A percentile compares a stretch with the other conserved stretches of the same genome.
Evolutionary conservation across 2,888 invertebrate genomes (phyloP).

Genomic region (Chrysomela aeneicollis): DNA sequence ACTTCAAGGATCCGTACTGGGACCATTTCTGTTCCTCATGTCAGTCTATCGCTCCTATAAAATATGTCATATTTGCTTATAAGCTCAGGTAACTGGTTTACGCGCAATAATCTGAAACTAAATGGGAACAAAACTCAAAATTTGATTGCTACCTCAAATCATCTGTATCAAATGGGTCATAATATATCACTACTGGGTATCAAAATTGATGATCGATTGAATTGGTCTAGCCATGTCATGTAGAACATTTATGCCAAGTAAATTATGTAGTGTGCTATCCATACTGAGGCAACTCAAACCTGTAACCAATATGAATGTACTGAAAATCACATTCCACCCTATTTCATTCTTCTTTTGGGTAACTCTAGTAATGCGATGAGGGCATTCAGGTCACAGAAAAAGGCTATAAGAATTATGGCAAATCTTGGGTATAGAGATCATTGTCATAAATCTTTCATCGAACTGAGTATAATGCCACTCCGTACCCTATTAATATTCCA

Average conservation of each 20-base stretch:
- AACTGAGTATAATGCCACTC: neutral
- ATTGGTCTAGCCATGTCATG: conserved; percentile 1
- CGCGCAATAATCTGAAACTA: too few relatives aligned
- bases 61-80: neutral
- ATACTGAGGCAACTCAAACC: too few relatives aligned
- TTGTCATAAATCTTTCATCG: neutral
- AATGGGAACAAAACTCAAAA: neutral
- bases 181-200: too few relatives aligned
- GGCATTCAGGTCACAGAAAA: too few relatives aligned
- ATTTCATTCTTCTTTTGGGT: too few relatives aligned
- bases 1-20: neutral
- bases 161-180: neutral
- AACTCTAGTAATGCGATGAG: too few relatives aligned
- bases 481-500: neutral
- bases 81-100: conserved; percentile 3
- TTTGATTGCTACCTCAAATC: conserved; percentile 3
- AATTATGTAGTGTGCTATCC: conserved; percentile 4
- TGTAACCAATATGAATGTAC: too few relatives aligned
- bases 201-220: too few relatives aligned
- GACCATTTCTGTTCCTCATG: neutral
- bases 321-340: too few relatives aligned
- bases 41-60: neutral
- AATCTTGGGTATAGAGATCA: neutral
- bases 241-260: conserved; percentile 2
- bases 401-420: too few relatives aligned